Base-by-base conservation (phyloP, 2,888 invertebrate species). In the Leptopilina drosophilae region DNA sequence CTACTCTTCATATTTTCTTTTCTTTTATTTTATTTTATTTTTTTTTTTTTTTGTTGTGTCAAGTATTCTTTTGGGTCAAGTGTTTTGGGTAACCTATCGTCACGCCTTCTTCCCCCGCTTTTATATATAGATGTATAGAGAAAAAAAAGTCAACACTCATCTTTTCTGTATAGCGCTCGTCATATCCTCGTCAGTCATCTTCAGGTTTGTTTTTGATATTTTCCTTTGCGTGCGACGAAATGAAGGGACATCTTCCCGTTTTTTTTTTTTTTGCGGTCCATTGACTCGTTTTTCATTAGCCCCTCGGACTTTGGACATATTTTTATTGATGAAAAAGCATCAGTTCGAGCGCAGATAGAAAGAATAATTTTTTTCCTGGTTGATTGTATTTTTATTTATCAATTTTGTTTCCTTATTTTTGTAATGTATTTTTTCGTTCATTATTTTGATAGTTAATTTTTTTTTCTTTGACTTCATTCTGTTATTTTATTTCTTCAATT, bases 1-100 rank as follows among this genome's bases (percentile, higher is more conserved):
- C 89, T 85, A 84, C 75, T 81, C 79, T 64, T 66, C 33, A 73
- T 49, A 49, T 49, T 11, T 20, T 20, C 20, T 20, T 20, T 20
- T n/a, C n/a, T n/a, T n/a, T n/a, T n/a, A n/a, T n/a, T n/a, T n/a
- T n/a, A n/a, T n/a, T 20, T 20, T 20, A 0, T 20, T 20, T 20
- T 20, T 20, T 1, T 20, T 33, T 33, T 33, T 33, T 33, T 49
- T 49, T 49, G 49, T 49, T 49, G 11, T 49, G 8, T 8, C 7
- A 42, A 42, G 8, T 9, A 3, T 49, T 11, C 82, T 83, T 77
- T 78, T 84, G 85, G 88, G 88, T 89, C 89, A 89, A 89, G 86
- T 87, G 87, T 84, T 33, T 84, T 78, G 82, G 82, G 83, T 87
- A 85, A 87, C 84, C 85, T 80, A 85, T 84, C 85, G 77, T 78